Evolutionary conservation across 2,888 invertebrate species (phyloP).

Genomic region (Lepetodrilus schrolli): DNA sequence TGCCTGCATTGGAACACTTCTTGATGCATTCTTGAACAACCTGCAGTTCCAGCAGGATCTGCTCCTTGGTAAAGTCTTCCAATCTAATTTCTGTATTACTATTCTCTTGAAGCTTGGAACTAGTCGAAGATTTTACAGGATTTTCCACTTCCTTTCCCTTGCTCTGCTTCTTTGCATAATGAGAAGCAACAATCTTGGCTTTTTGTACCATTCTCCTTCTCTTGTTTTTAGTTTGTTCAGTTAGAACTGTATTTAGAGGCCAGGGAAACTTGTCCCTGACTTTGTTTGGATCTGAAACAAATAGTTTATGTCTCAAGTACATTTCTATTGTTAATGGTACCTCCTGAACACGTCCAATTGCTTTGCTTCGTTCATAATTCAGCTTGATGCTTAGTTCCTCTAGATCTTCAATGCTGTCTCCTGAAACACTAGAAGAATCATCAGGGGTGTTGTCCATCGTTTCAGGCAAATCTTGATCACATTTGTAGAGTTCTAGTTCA

Average conservation of each 20-base stretch:
- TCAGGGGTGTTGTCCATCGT: slow-evolving; percentile 7
- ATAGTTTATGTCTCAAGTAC: slow-evolving; percentile 7
- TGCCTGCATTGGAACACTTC: not conserved
- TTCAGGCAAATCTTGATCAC: not conserved
- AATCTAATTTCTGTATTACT: not conserved
- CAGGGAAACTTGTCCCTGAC: slow-evolving; percentile 8
- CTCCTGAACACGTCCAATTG: not conserved
- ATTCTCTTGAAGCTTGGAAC: not conserved
- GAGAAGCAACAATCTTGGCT: slow-evolving; percentile 23
- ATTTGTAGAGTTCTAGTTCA: not conserved
- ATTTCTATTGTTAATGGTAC: not conserved
- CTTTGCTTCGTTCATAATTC: not conserved
- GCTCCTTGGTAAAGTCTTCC: slow-evolving; percentile 25
- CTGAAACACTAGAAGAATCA: slow-evolving; percentile 4
- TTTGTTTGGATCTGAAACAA: not conserved
- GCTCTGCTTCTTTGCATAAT: slow-evolving; percentile 2
- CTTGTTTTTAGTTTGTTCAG: not conserved
- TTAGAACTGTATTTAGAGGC: not conserved
- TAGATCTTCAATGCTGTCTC: slow-evolving; percentile 8
- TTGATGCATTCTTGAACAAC: slow-evolving; percentile 17
- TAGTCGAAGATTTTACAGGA: not conserved
- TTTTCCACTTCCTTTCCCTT: not conserved
- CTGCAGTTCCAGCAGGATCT: slow-evolving; percentile 22
- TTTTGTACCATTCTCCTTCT: slow-evolving; percentile 24
- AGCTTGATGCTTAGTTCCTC: not conserved